Evolutionary conservation across 2,888 invertebrate genomes (phyloP), one percentile per base, ranked within the genome.

Genomic region (Exephanes ischioxanthus): DNA sequence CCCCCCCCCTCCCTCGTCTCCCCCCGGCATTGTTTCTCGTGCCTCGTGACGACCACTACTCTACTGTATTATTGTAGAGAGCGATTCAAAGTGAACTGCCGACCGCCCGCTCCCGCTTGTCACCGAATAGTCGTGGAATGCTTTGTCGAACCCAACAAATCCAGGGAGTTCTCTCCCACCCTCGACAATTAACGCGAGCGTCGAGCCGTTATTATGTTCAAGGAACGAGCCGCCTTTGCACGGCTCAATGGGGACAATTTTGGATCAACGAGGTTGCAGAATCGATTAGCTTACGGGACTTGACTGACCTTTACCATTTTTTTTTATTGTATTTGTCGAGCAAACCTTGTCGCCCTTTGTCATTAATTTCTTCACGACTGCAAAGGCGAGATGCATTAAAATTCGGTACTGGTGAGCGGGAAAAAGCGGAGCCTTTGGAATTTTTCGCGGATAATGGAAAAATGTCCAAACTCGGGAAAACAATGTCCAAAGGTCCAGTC

Each of bases 41-140:
- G 41, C 53, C 48, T 45, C 51, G 30, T 48, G 51, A 37, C 45
- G n/a, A 61, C 33, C 66, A n/a, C 71, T 58, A 77, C 48, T 48
- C 33, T 22, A 55, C 22, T n/a, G 66, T 77, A 78, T 78, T 79
- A 80, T 80, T 85, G 79, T 53, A 71, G 66, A 78, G 73, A 83
- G 66, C 73, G 71, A 84, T 77, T 58, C 72, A 83, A 48, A 67
- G 72, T 71, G 73, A 73, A 86, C 84, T 67, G 84, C 72, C 73
- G 61, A 22, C 61, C 33, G 61, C 26, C 16, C 61, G 26, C 61
- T 61, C 19, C 5, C 68, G 72, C 67, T 80, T 77, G 87, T 88
- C 81, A 81, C 78, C 73, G 70, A 68, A 77, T 66, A 72, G 80
- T 80, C 87, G 82, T 81, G 84, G 66, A 85, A 79, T 55, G 67